Evolutionary conservation across 1,140 invertebrate genomes (phyloP).

Genomic region (Megathymus violae): DNA sequence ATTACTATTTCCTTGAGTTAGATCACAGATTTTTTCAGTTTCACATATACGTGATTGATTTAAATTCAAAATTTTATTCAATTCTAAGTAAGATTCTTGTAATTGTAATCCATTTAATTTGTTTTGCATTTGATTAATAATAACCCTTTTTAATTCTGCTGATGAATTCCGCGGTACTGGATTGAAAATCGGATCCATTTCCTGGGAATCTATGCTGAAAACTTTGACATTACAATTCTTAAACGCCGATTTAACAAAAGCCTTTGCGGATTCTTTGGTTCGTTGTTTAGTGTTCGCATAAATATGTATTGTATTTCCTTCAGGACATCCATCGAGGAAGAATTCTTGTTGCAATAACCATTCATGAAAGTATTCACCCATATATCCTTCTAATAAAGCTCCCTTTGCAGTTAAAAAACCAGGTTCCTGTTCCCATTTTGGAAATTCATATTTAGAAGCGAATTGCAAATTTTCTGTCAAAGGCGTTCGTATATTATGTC

Average conservation of each 20-base stretch:
- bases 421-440: constrained; percentile 46
- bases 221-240: constrained; percentile 53
- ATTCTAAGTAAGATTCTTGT: constrained; percentile 46
- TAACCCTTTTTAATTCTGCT: constrained; percentile 42
- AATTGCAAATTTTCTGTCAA: constrained; percentile 50
- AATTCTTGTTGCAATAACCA: constrained; percentile 53
- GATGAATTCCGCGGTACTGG: constrained; percentile 56
- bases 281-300: constrained; percentile 64
- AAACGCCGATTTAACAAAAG: constrained; percentile 61
- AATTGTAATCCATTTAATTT: constrained; percentile 51
- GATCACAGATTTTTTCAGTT: constrained; percentile 51
- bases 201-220: constrained; percentile 43
- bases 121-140: constrained; percentile 52
- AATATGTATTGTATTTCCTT: constrained; percentile 45
- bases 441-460: constrained; percentile 48
- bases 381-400: constrained; percentile 51
- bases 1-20: constrained; percentile 45
- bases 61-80: constrained; percentile 61
- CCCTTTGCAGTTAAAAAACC: constrained; percentile 58
- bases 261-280: constrained; percentile 58
- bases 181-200: constrained; percentile 65
- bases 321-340: constrained; percentile 49
- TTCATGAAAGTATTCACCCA: constrained; percentile 52
- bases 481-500: constrained; percentile 71
- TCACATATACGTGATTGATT: constrained; percentile 56